A percentile compares a stretch with the other conserved stretches of the same genome.
Conservation (phyloP, 2,113 vertebrate species). For the Sinocyclocheilus rhinocerous region DNA sequence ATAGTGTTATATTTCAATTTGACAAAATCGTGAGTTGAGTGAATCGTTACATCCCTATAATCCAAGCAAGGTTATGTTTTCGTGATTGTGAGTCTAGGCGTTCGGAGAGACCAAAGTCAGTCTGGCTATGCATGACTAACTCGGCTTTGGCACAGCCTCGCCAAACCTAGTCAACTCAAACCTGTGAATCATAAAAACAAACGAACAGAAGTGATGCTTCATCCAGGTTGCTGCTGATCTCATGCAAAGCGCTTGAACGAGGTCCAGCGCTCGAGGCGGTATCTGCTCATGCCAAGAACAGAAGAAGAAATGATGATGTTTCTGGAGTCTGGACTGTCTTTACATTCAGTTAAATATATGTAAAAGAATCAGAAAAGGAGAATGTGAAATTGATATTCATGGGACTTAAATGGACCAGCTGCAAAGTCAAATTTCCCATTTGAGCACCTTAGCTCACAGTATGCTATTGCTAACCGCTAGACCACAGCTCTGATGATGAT, state of each 20-base stretch:
- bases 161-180: conserved; percentile 21
- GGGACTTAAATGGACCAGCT: background rate
- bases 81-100: background rate
- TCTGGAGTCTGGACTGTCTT: background rate
- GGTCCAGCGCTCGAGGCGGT: conserved; percentile 7
- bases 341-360: background rate
- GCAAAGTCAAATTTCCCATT: background rate
- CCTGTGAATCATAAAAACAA: conserved; percentile 53
- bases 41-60: no score
- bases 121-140: conserved; percentile 47
- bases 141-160: background rate
- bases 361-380: background rate
- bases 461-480: background rate
- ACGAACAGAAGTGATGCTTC: conserved; percentile 40
- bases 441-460: background rate
- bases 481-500: background rate
- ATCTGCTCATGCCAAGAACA: background rate
- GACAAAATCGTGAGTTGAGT: no score
- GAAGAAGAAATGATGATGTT: background rate
- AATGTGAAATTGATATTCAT: background rate
- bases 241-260: conserved; percentile 20
- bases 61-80: background rate
- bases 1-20: no score
- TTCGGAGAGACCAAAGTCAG: conserved; percentile 28
- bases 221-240: conserved; percentile 41